phyloP scores from a whole-genome alignment of 1,140 invertebrate genomes.

The Caenorhabditis tropicalis region DNA sequence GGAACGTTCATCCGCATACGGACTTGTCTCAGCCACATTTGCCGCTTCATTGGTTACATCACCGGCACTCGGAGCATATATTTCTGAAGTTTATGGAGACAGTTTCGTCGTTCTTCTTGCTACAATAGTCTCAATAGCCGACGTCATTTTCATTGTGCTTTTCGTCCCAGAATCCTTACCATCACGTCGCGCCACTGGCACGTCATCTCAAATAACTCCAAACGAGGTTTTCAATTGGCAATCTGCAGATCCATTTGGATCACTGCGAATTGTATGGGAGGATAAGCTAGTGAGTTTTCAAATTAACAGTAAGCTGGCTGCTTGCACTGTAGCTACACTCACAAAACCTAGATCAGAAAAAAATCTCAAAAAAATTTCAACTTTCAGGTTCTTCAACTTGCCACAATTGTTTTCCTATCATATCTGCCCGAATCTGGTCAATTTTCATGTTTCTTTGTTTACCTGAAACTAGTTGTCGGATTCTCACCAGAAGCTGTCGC shows the following conservation, averaged over 20 bases:
- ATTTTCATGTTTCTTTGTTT: constrained; percentile 99
- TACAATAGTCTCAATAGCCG: constrained; percentile 89
- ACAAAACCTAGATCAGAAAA: no score
- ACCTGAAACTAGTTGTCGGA: constrained; percentile 89
- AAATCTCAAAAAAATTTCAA: not conserved
- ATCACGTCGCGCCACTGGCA: constrained; percentile 81
- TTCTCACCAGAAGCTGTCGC: constrained; percentile 93
- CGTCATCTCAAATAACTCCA: constrained; percentile 22
- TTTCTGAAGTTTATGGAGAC: constrained; percentile 87
- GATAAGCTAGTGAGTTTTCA: constrained; percentile 86
- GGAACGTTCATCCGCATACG: constrained; percentile 93
- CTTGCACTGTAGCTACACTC: no score
- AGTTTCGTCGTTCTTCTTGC: constrained; percentile 93
- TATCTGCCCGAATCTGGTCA: constrained; percentile 97
- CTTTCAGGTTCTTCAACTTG: constrained; percentile 79
- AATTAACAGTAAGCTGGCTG: not conserved
- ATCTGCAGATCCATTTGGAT: constrained; percentile 93
- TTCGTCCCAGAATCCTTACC: constrained; percentile 96
- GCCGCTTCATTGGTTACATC: constrained; percentile 96
- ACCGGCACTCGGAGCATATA: constrained; percentile 91
- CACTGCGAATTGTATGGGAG: constrained; percentile 89
- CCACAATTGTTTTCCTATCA: constrained; percentile 94
- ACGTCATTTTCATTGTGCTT: constrained; percentile 97
- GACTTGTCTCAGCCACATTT: constrained; percentile 95
- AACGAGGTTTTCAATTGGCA: constrained; percentile 78